phyloP scores from a whole-genome alignment of 2,113 vertebrate species.

The Steatornis caripensis region DNA sequence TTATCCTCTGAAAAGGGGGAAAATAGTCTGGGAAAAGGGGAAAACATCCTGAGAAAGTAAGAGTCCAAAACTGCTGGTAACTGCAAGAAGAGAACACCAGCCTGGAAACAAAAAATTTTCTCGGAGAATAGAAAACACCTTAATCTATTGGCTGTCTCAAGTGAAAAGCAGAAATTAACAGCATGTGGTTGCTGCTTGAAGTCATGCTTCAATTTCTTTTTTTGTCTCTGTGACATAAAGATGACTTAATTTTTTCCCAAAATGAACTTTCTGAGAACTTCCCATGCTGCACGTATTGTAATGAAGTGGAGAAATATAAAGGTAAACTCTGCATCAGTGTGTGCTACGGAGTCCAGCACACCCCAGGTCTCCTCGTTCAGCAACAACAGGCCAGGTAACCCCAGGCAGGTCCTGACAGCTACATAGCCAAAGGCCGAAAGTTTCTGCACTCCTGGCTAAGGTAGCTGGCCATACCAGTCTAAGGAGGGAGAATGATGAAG shows the following conservation, averaged over 20 bases:
- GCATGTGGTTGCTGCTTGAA: not conserved
- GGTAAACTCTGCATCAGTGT: rapidly evolving
- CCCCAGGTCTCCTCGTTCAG: rapidly evolving
- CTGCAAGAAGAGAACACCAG: not conserved
- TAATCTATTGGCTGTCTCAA: not conserved
- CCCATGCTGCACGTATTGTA: not conserved
- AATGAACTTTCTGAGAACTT: not conserved
- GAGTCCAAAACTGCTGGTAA: not conserved
- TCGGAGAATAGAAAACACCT: not conserved
- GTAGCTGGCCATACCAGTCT: not conserved
- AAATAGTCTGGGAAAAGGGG: not conserved
- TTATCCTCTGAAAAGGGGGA: not conserved
- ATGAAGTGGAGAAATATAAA: not conserved
- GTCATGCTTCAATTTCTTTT: not conserved
- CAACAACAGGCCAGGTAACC: rapidly evolving
- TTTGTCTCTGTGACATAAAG: not conserved
- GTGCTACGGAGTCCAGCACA: not conserved
- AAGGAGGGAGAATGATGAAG: not conserved
- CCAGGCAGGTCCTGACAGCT: no score
- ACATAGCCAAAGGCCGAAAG: not conserved
- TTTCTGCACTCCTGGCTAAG: not conserved
- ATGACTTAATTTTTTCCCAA: not conserved
- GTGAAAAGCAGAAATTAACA: not conserved
- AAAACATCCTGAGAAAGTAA: not conserved
- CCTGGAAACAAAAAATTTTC: not conserved